A percentile compares a stretch with the other conserved stretches of the same genome.
Evolutionary conservation across 92 coral and sea anemone species (phyloP).

Genomic region (Muricea muricata): DNA sequence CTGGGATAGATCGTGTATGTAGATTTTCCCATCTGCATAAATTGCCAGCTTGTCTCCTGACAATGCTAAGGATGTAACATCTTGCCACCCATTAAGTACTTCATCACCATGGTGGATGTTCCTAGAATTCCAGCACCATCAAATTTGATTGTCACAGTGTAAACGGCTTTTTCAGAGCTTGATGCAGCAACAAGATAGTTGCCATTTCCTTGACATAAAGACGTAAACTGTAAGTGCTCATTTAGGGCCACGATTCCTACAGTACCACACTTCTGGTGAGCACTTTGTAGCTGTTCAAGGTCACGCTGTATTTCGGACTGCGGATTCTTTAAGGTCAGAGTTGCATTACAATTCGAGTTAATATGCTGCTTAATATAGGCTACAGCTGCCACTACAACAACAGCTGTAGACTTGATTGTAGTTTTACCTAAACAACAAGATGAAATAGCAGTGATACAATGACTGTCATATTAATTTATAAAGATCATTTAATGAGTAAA

Average conservation of each 20-base stretch:
- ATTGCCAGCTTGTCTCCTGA: conserved; percentile 61
- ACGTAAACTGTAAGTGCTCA: conserved; percentile 55
- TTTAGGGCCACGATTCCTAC: conserved; percentile 57
- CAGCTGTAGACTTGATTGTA: conserved; percentile 44
- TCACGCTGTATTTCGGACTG: conserved; percentile 54
- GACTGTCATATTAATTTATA: no score
- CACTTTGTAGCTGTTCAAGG: conserved; percentile 55
- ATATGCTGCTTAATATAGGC: conserved; percentile 50
- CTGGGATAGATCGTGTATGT: not conserved
- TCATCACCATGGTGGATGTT: conserved; percentile 30
- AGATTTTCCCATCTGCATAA: conserved; percentile 58
- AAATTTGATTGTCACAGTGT: conserved; percentile 53
- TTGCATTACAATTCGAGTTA: conserved; percentile 40
- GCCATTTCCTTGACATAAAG: conserved; percentile 60
- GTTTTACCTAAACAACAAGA: conserved; percentile 38
- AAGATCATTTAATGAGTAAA: no score
- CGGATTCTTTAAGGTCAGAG: conserved; percentile 55
- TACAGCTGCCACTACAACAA: conserved; percentile 54
- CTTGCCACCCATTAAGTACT: conserved; percentile 42
- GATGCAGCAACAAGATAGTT: conserved; percentile 67
- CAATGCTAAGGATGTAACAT: conserved; percentile 33
- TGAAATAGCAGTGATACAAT: no score
- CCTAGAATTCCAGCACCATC: conserved; percentile 52
- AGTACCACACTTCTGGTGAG: conserved; percentile 61
- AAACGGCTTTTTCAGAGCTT: conserved; percentile 55